Percentiles rank a stretch among this genome's conserved stretches.
These are phyloP conservation scores for Drosophila arawakana DNA, from an alignment of 1,140 invertebrate species.

Conservation along the genomic window DNA sequence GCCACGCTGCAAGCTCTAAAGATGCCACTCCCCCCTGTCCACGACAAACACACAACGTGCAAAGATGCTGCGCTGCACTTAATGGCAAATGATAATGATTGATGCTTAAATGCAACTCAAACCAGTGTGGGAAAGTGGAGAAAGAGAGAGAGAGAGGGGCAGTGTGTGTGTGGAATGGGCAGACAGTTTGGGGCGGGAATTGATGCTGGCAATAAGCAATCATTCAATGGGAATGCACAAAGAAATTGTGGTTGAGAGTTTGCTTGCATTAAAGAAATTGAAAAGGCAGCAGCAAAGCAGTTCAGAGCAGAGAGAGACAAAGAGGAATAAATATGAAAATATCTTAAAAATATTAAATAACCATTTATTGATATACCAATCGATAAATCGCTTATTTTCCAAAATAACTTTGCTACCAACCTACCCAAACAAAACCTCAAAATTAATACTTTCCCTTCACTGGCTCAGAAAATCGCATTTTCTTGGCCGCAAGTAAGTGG, in stretches of 20 bases:
- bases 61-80: conserved; percentile 61
- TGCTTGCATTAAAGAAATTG: conserved; percentile 61
- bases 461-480: too few species aligned
- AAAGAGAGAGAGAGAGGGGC: too few species aligned
- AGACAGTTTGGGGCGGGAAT: neutral
- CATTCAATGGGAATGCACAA: conserved; percentile 65
- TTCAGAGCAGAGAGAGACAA: neutral
- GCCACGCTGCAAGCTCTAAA: conserved; percentile 23
- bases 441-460: too few species aligned
- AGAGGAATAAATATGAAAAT: neutral
- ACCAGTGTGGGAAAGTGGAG: conserved; percentile 14
- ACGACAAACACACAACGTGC: neutral
- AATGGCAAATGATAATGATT: conserved; percentile 82
- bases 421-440: too few species aligned
- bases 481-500: neutral
- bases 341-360: too few species aligned
- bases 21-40: conserved; percentile 20
- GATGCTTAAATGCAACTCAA: conserved; percentile 64
- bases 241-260: conserved; percentile 15
- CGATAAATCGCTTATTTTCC: too few species aligned
- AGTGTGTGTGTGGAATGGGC: neutral
- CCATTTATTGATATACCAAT: too few species aligned
- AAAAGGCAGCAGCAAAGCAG: neutral
- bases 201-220: conserved; percentile 66
- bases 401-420: too few species aligned